Percentiles rank a stretch among this genome's conserved stretches.
These are phyloP conservation scores for Diarsia dahlii DNA, from an alignment of 2,888 invertebrate genomes.

Conservation along the genomic window DNA sequence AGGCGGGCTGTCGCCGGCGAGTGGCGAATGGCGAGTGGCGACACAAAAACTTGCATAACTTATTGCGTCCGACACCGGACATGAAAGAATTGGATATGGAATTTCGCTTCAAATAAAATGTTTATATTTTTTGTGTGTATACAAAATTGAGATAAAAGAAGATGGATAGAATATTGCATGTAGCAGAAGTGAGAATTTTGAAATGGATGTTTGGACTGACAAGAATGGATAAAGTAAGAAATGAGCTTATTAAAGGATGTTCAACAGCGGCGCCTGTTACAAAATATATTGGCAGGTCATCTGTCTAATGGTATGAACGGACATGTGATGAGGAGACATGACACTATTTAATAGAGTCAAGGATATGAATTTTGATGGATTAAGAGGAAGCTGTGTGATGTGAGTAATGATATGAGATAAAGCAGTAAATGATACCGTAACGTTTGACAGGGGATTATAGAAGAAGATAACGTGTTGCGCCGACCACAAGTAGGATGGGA, in stretches of 20 bases:
- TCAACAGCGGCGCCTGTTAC: neutral
- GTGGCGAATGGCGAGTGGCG: neutral
- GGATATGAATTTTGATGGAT: neutral
- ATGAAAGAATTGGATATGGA: neutral
- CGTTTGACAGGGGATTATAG: neutral
- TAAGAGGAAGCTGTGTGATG: too few species aligned
- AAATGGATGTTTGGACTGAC: neutral
- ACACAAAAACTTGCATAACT: constrained; percentile 61
- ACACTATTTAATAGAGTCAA: neutral
- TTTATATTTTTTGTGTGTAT: neutral
- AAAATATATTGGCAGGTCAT: neutral
- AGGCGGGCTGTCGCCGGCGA: constrained; percentile 6
- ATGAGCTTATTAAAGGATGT: neutral
- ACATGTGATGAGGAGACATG: neutral
- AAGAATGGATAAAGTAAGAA: neutral
- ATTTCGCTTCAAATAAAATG: constrained; percentile 1
- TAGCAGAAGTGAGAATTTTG: neutral
- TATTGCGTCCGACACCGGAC: constrained; percentile 25
- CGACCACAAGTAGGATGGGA: too few species aligned
- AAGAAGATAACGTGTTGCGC: neutral
- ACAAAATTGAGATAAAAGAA: neutral
- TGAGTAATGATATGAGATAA: neutral
- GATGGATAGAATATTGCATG: neutral
- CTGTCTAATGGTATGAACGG: neutral
- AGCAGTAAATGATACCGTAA: neutral